Base-by-base conservation (phyloP, 2,888 invertebrate genomes). In the Tachystola acroxantha region DNA sequence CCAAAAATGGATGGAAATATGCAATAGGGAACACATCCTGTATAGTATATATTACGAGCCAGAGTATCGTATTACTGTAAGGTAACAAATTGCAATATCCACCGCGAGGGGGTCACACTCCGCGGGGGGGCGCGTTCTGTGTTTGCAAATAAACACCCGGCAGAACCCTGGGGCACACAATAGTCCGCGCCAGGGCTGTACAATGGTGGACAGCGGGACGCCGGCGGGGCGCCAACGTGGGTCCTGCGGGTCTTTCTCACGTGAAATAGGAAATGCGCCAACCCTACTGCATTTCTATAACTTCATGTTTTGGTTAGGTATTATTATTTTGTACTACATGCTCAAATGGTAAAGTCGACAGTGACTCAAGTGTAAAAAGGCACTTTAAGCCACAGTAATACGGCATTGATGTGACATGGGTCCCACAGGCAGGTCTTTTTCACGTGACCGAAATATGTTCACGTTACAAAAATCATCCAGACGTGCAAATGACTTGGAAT, bases 101-200 rank as follows among this genome's bases (percentile, higher is more conserved):
- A 55, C 48, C 45, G 46, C 50, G 58, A 51, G 57, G 49, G 51
- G 58, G 40, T 35, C 42, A 43, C 16, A 50, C 59, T 40, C 75
- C 55, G 66, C 74, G 69, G 84, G 84, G 53, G 74, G 73, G 57
- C 68, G 53, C 59, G 64, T 55, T 53, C 63, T 64, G 81, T 85
- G 82, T 85, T 84, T 85, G 82, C 85, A 85, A 85, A 85, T 84
- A 85, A 79, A 81, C 85, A 85, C 73, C 79, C 77, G 82, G 78
- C 78, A 28, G 32, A 33, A 40, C 30, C 40, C 43, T 36, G 34
- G 13, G 28, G 38, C 40, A 46, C 42, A 61, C 64, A 63, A 68
- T 54, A 47, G 50, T 45, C 39, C 47, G 42, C 42, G 40, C 47
- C 59, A 58, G 55, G 53, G 52, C 57, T 51, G 59, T 52, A 81